phyloP scores from a whole-genome alignment of 2,797 vertebrate genomes.

The Sciurus vulgaris region DNA sequence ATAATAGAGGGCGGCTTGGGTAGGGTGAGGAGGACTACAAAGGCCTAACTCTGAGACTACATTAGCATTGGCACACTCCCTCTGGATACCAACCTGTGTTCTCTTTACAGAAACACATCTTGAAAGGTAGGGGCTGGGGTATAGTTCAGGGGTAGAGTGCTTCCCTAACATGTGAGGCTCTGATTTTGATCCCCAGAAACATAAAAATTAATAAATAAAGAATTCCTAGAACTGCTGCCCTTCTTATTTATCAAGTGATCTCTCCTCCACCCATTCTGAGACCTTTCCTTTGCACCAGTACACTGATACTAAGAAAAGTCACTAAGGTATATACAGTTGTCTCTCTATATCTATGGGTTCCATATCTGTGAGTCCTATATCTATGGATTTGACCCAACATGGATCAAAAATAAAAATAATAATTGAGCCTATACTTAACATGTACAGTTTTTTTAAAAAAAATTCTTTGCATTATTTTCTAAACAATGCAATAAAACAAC shows the following conservation, averaged over 20 bases:
- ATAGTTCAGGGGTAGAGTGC: not conserved
- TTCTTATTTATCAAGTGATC: not conserved
- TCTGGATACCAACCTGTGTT: not conserved
- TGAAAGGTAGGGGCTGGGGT: not conserved
- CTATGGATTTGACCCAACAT: not conserved
- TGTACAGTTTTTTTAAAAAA: not conserved
- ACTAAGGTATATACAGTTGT: not conserved
- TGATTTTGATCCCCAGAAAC: not conserved
- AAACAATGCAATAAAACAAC: not conserved
- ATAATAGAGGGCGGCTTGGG: not conserved
- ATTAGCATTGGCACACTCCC: not conserved
- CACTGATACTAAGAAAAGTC: not conserved
- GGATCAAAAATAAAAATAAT: not conserved
- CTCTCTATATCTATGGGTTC: not conserved
- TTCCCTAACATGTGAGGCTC: not conserved
- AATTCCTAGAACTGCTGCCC: not conserved
- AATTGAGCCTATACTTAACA: not conserved
- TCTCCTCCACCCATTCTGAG: not conserved
- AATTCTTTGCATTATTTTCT: not conserved
- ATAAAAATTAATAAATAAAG: not conserved
- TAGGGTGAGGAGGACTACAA: not conserved
- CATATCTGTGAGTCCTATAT: not conserved
- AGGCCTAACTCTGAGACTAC: no score
- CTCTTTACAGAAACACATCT: not conserved
- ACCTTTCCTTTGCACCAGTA: no score